These are phyloP conservation scores for Apostichopus parvimensis DNA, from an alignment of 35 echinoderm and acorn worm species.

Conservation along the genomic window DNA sequence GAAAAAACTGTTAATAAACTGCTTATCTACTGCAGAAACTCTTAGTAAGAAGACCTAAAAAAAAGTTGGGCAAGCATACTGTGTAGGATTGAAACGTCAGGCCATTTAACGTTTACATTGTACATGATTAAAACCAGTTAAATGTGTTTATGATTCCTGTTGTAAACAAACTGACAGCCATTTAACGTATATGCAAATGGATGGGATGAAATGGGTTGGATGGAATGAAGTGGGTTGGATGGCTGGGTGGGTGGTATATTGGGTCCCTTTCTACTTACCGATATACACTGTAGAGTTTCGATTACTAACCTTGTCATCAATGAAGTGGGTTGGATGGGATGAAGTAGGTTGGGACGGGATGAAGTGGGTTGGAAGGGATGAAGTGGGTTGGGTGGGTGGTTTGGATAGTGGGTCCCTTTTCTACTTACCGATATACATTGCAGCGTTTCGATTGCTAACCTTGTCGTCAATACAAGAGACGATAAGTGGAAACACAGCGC, in stretches of 20 bases:
- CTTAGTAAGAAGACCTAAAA: not conserved
- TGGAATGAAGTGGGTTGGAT: not conserved
- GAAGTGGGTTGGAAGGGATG: not conserved
- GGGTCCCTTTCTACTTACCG: conserved; percentile 36
- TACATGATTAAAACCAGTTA: no score
- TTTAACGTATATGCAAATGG: no score
- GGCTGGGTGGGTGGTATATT: not conserved
- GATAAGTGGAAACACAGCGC: conserved; percentile 59
- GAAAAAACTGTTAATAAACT: no score
- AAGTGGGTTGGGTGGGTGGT: not conserved
- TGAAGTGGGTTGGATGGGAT: not conserved
- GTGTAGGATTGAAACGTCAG: not conserved
- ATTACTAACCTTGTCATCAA: conserved; percentile 74
- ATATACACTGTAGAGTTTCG: conserved; percentile 62
- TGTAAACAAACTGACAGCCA: no score
- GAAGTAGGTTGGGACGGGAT: not conserved
- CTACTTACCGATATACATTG: conserved; percentile 74
- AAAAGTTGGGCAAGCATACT: not conserved
- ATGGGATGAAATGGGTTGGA: not conserved
- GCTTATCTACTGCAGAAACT: not conserved
- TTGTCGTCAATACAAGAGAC: conserved; percentile 83
- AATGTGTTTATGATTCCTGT: no score
- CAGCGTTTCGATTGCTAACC: conserved; percentile 56
- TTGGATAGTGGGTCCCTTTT: not conserved
- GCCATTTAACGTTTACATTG: no score